Conservation (phyloP, 2,113 vertebrate species). For the Regulus satrapa region DNA sequence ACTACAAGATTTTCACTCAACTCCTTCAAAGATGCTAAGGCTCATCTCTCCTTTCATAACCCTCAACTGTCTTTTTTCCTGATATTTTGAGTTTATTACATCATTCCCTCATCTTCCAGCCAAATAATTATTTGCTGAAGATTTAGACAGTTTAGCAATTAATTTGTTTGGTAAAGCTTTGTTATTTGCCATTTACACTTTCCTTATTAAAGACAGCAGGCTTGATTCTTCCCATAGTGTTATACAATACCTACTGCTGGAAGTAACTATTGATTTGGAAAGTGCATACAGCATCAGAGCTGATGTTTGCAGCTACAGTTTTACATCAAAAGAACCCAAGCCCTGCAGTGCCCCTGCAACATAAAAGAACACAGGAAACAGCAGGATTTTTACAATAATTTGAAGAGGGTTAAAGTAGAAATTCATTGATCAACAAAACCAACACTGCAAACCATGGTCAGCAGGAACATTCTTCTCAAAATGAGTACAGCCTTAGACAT, state of each 20-base stretch:
- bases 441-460: not conserved
- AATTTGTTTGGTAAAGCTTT: not conserved
- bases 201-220: not conserved
- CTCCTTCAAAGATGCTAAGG: not conserved
- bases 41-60: not conserved
- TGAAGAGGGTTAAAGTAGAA: not conserved
- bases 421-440: not conserved
- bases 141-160: not conserved
- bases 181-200: not conserved
- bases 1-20: not conserved
- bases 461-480: not conserved
- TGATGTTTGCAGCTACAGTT: not conserved
- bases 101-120: not conserved
- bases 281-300: not conserved
- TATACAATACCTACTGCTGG: not conserved
- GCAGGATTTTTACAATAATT: not conserved
- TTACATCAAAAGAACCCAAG: not conserved
- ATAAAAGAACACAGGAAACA: not conserved
- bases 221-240: not conserved
- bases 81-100: not conserved
- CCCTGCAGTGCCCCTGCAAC: not conserved
- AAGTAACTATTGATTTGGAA: not conserved
- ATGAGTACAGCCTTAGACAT: not conserved
- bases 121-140: not conserved
- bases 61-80: not conserved